Base-by-base conservation (phyloP, 2,113 vertebrate species). In the Trematocara macrostoma region DNA sequence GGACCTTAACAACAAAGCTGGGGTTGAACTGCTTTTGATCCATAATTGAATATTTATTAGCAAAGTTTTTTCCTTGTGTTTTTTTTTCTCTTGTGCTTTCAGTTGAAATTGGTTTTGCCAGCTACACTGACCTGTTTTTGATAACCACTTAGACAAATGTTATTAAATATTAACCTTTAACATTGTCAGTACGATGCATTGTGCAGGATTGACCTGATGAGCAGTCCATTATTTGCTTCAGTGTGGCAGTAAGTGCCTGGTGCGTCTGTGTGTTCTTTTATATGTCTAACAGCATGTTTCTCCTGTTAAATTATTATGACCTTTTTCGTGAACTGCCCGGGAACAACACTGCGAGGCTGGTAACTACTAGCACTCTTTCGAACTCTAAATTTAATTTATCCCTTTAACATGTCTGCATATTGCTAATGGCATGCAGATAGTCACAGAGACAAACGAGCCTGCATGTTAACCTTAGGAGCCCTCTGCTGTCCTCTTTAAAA, bases 331-430 rank as follows among this genome's bases (percentile, higher is more conserved):
- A 85, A 74, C 47, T 78, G 78, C 84, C 71, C 3, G 20, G 83
- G 38, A 88, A 87, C 71, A 81, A 56, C 76, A 84, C 88, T 84
- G 82, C 26, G 69, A 69, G 79, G 82, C 82, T 82, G 52, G 86
- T 91, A 91, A 90, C 86, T 90, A 82, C 57, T 67, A 84, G 84
- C 86, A 89, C 87, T 61, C 57, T 47, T 78, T 40, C 11, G 0
- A 88, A 81, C 80, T 87, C 86, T 84, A 90, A 92, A 91, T 88
- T 11, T 85, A 38, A 90, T 91, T 81, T 35, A 81, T 86, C 67
- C 71, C 40, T 79, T 89, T 56, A 79, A 49, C 84, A 9, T 11
- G 81, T 84, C 29, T 84, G 71, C 10, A 11, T 81, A 80, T 67
- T 40, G 40, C 78, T 89, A 87, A 84, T 89, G 64, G 47, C 81